Evolutionary conservation across 2,797 vertebrate species (phyloP).

Genomic region (Macropus fuliginosus): DNA sequence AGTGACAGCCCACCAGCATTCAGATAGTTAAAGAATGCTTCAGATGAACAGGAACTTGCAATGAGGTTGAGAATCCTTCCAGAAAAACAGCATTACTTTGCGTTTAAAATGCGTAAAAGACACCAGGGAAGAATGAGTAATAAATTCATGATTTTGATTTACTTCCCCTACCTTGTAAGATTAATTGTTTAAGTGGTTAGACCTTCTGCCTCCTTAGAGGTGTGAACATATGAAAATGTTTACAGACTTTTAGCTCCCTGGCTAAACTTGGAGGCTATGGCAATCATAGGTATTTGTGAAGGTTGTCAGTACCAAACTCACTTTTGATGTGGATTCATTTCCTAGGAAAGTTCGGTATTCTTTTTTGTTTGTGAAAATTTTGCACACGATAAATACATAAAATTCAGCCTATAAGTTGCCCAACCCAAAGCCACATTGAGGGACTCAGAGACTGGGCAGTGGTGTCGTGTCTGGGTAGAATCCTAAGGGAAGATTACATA

Average conservation of each 20-base stretch:
- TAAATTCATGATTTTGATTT: neutral
- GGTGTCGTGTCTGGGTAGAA: neutral
- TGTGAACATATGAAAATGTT: neutral
- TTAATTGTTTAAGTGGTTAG: conserved; percentile 14
- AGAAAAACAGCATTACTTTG: neutral
- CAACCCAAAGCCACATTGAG: neutral
- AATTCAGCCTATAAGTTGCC: neutral
- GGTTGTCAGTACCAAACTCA: neutral
- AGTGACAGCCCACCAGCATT: neutral
- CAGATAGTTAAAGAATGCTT: neutral
- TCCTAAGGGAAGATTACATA: neutral
- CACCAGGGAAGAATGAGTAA: conserved; percentile 14
- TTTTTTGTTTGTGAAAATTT: neutral
- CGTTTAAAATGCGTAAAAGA: neutral
- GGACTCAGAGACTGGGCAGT: neutral
- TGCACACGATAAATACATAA: neutral
- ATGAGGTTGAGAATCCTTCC: neutral
- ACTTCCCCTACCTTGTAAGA: neutral
- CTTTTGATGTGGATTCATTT: neutral
- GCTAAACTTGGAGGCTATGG: neutral
- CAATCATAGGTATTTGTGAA: neutral
- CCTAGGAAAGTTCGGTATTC: neutral
- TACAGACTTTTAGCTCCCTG: neutral
- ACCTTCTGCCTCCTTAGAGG: neutral
- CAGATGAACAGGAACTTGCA: neutral